Evolutionary conservation across 2,113 vertebrate genomes (phyloP).

Genomic region (Grallaria varia): DNA sequence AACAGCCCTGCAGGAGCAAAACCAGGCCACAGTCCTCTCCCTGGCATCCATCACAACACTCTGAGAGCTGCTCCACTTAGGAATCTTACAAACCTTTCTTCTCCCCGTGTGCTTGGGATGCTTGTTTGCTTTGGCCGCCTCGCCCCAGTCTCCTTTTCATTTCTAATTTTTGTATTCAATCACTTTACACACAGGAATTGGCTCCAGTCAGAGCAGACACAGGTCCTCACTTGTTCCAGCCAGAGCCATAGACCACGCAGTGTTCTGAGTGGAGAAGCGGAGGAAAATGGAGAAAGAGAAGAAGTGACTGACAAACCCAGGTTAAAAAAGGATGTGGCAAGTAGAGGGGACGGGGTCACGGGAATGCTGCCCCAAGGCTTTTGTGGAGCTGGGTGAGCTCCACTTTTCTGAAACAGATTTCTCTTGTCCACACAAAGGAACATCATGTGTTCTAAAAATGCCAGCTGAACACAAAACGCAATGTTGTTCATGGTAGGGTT

Average conservation of each 20-base stretch:
- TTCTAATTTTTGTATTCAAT: slow-evolving; percentile 55
- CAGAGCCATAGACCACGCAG: rapidly evolving
- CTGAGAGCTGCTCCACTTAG: neutral
- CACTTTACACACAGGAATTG: slow-evolving; percentile 31
- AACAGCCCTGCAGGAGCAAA: neutral
- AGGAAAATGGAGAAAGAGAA: neutral
- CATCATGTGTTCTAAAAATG: neutral
- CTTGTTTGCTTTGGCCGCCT: slow-evolving; percentile 65
- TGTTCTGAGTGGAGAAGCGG: neutral
- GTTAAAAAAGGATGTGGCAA: rapidly evolving
- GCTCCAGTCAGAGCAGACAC: neutral
- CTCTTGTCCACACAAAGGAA: neutral
- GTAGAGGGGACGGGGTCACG: neutral
- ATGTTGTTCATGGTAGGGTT: neutral
- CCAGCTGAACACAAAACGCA: neutral
- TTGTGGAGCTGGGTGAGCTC: neutral
- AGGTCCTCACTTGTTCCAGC: slow-evolving; percentile 62
- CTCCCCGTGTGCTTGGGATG: neutral
- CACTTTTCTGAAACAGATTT: neutral
- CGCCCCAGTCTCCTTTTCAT: slow-evolving; percentile 15
- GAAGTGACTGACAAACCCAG: neutral
- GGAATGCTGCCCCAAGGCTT: rapidly evolving
- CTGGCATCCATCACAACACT: neutral
- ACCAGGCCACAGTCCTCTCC: neutral
- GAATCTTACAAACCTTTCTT: slow-evolving; percentile 59